Conservation (phyloP, 2,888 invertebrate species). For the Aporophyla lueneburgensis region DNA sequence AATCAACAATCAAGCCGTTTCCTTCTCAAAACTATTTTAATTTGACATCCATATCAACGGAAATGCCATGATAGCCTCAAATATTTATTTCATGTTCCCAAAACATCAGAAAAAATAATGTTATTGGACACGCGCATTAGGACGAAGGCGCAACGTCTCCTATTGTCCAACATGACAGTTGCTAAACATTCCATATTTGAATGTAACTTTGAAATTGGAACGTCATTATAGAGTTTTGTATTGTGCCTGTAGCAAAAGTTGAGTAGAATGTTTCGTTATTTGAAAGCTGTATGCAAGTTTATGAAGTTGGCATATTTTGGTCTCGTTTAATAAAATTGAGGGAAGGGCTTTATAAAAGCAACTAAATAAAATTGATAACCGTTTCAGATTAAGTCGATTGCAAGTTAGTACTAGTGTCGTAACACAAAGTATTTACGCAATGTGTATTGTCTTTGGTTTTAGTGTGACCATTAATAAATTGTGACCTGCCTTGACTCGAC, state of each 20-base stretch:
- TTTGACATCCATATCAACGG: constrained; percentile 62
- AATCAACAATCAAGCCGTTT: constrained; percentile 1
- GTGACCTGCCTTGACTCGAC: no score
- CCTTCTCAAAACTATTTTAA: constrained; percentile 51
- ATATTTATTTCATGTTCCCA: constrained; percentile 73
- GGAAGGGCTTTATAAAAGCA: background rate
- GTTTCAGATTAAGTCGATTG: no score
- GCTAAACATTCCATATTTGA: constrained; percentile 79
- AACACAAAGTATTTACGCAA: background rate
- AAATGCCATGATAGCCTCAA: constrained; percentile 68
- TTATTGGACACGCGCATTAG: constrained; percentile 82
- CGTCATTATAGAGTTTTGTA: constrained; percentile 74
- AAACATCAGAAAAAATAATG: constrained; percentile 73
- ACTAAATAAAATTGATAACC: background rate
- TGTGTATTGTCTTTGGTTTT: background rate
- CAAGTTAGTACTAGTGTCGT: background rate
- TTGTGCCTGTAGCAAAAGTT: constrained; percentile 25
- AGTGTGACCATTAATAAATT: no score
- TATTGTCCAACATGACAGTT: constrained; percentile 83
- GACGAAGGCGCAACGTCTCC: constrained; percentile 73
- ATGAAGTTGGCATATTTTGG: background rate
- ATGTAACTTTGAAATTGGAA: constrained; percentile 79
- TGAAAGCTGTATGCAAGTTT: background rate
- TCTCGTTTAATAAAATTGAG: background rate
- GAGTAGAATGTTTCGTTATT: constrained; percentile 21